Conservation (phyloP, 2,113 vertebrate species). For the Mionectes macconnelli region DNA sequence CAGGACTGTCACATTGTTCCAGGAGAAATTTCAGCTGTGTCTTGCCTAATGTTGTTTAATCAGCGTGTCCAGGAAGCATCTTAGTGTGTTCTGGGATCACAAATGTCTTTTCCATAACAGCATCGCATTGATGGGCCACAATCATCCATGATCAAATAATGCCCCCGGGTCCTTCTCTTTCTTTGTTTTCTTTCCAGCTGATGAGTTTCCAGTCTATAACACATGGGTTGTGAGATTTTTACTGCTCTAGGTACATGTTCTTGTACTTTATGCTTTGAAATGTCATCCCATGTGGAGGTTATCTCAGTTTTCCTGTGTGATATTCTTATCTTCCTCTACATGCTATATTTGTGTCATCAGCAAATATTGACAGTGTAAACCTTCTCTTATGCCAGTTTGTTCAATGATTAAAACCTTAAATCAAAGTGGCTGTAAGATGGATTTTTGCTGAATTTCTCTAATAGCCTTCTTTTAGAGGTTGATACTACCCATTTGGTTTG, state of each 20-base stretch:
- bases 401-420: neutral
- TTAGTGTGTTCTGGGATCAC: neutral
- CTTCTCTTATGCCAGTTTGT: neutral
- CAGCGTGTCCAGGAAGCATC: neutral
- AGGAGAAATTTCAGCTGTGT: neutral
- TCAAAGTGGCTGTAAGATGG: neutral
- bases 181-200: conserved; percentile 24
- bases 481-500: neutral
- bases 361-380: neutral
- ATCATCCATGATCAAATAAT: conserved; percentile 10
- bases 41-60: neutral
- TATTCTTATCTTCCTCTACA: neutral
- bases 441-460: neutral
- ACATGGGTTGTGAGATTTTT: conserved; percentile 26
- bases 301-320: neutral
- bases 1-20: neutral
- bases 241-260: conserved; percentile 8
- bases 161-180: conserved; percentile 21
- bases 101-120: neutral
- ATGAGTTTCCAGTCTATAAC: conserved; percentile 36
- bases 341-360: neutral
- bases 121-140: neutral
- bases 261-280: neutral
- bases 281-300: conserved; percentile 17
- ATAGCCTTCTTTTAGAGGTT: neutral